Evolutionary conservation across 64 coral and sea anemone genomes (phyloP), one percentile per base, ranked within the genome.

Genomic region (Anthopleura sola): DNA sequence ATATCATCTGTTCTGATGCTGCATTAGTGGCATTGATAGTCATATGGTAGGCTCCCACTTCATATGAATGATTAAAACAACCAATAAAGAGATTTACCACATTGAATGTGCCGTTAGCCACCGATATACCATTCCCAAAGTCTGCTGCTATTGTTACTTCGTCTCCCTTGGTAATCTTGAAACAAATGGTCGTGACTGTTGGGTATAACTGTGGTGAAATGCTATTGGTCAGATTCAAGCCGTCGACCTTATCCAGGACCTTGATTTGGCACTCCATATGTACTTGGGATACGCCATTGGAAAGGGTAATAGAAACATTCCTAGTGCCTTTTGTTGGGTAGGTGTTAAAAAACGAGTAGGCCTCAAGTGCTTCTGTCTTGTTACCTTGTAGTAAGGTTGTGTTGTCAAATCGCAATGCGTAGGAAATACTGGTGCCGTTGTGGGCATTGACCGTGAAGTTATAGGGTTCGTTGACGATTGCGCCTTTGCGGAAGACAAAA

Each of bases 81-180:
- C 85, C 86, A 21, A 87, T 81, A 78, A 94, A 94, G 23, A 94
- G n/a, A 17, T 86, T 49, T 3, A 32, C 68, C 1, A 92, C 39
- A 54, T 98, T 86, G 66, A 94, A 98, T 12, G 95, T 89, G 6
- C 92, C 92, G 32, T 94, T 98, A 23, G 46, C 51, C 33, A 78
- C 69, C 4, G 39, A 68, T 8, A 50, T 64, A 51, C 78, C 84
- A 58, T 98, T 92, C 13, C 83, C 82, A 31, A 89, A 89, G 39
- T 94, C 86, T 23, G 91, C 76, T 5, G 23, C 75, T 23, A 94
- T 54, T 16, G 78, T 86, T 4, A 98, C 86, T 28, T 37, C 48
- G 85, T 82, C 84, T 39, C 95, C 95, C 37, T 49, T 47, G 14
- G 53, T 84, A 20, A 98, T 9, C 39, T 86, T 56, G 38, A 90